Conservation (phyloP, 2,888 invertebrate genomes). For the Polydrusus pterygomalis region DNA sequence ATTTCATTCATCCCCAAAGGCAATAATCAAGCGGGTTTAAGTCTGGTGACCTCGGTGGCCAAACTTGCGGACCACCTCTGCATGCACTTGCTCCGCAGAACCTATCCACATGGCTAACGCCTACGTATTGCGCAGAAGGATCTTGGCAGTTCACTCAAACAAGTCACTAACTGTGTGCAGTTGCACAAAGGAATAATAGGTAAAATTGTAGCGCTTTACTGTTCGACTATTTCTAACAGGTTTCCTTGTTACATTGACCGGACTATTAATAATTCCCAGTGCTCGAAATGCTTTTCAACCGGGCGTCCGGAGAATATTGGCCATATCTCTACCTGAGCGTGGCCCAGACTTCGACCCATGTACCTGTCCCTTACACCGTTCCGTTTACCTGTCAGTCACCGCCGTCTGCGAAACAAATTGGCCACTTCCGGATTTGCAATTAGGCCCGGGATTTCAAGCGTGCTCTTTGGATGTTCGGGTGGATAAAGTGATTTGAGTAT, state of each 20-base stretch:
- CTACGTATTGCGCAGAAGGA: too few species aligned
- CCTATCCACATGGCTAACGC: too few species aligned
- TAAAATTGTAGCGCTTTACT: too few species aligned
- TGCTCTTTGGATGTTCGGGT: conserved; percentile 27
- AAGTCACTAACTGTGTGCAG: too few species aligned
- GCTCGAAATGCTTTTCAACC: conserved; percentile 20
- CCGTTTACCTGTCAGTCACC: conserved; percentile 50
- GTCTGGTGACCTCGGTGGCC: too few species aligned
- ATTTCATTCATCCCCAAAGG: too few species aligned
- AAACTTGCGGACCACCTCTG: too few species aligned
- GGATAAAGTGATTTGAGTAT: conserved; percentile 27
- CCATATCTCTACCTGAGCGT: conserved; percentile 46
- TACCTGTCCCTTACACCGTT: conserved; percentile 42
- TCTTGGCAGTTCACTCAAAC: too few species aligned
- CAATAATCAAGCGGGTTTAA: too few species aligned
- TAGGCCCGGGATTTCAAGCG: conserved; percentile 36
- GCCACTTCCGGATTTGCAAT: conserved; percentile 50
- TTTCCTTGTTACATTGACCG: background rate
- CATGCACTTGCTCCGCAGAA: too few species aligned
- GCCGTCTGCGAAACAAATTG: conserved; percentile 48
- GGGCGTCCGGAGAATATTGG: conserved; percentile 33
- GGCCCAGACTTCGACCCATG: conserved; percentile 30
- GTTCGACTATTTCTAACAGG: too few species aligned
- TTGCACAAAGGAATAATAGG: too few species aligned
- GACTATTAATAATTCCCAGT: background rate